Percentiles rank a stretch among this genome's conserved stretches.
These are phyloP conservation scores for Parascotia fuliginaria DNA, from an alignment of 2,888 invertebrate species.

Conservation along the genomic window DNA sequence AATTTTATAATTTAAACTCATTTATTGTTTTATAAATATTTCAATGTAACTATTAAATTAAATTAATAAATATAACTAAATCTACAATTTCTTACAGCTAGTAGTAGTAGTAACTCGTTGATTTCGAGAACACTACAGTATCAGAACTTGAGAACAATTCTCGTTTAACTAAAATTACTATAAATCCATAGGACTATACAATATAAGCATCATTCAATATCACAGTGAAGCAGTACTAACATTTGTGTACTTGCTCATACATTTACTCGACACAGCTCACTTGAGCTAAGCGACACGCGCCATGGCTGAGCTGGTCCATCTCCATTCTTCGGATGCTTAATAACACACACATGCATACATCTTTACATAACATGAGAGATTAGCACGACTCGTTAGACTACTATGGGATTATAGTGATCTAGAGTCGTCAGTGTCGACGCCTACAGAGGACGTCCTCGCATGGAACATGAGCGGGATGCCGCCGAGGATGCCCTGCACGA, in stretches of 20 bases:
- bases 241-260: not conserved
- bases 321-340: not conserved
- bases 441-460: constrained; percentile 1
- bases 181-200: not conserved
- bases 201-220: not conserved
- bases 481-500: constrained; percentile 59
- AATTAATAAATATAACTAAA: too few relatives aligned
- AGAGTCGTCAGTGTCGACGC: not conserved
- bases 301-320: too few relatives aligned
- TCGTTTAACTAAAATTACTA: not conserved
- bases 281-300: too few relatives aligned
- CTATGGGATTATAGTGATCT: not conserved
- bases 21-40: too few relatives aligned
- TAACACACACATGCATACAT: not conserved
- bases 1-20: too few relatives aligned
- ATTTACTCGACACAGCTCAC: too few relatives aligned
- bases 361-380: not conserved
- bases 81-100: too few relatives aligned
- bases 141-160: too few relatives aligned
- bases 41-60: too few relatives aligned
- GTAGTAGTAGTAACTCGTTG: too few relatives aligned
- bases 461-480: constrained; percentile 59
- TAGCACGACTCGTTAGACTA: not conserved
- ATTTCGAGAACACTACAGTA: too few relatives aligned
- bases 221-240: not conserved